phyloP scores from a whole-genome alignment of 2,888 invertebrate species.

The Acanthosoma haemorrhoidale region DNA sequence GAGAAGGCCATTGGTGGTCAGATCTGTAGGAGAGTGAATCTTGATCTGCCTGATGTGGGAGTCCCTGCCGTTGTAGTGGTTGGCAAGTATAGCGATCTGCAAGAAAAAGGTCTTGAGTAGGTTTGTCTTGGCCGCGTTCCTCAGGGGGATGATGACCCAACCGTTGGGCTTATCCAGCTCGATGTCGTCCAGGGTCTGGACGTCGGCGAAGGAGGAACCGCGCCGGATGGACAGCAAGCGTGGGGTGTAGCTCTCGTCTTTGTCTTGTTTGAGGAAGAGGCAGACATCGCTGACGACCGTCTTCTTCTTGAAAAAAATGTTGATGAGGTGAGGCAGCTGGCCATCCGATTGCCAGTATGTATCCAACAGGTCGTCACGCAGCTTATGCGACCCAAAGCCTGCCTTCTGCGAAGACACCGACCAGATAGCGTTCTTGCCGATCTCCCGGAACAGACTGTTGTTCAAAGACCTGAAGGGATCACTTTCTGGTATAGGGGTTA shows the following conservation, averaged over 20 bases:
- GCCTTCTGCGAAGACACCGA: neutral
- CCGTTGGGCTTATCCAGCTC: slow-evolving; percentile 91
- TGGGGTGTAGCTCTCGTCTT: slow-evolving; percentile 98
- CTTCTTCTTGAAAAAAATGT: slow-evolving; percentile 91
- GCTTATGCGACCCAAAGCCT: slow-evolving; percentile 94
- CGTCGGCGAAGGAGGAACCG: slow-evolving; percentile 92
- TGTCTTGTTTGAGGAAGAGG: slow-evolving; percentile 94
- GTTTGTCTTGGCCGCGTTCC: slow-evolving; percentile 70
- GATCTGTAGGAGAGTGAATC: slow-evolving; percentile 66
- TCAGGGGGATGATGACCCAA: slow-evolving; percentile 90
- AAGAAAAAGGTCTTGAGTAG: slow-evolving; percentile 93
- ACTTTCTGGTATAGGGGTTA: too few species aligned
- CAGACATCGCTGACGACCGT: slow-evolving; percentile 92
- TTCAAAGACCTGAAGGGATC: neutral
- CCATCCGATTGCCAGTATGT: slow-evolving; percentile 99
- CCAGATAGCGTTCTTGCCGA: neutral
- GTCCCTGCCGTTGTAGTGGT: slow-evolving; percentile 97
- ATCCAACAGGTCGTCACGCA: slow-evolving; percentile 90
- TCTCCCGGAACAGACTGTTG: neutral
- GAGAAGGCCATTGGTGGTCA: slow-evolving; percentile 59
- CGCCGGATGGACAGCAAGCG: slow-evolving; percentile 83
- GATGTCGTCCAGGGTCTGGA: slow-evolving; percentile 90
- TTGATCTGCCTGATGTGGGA: slow-evolving; percentile 97
- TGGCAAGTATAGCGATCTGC: slow-evolving; percentile 91
- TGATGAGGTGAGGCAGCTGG: slow-evolving; percentile 93